Evolutionary conservation across 1,140 invertebrate species (phyloP).

Genomic region (Psilanteris sp.): DNA sequence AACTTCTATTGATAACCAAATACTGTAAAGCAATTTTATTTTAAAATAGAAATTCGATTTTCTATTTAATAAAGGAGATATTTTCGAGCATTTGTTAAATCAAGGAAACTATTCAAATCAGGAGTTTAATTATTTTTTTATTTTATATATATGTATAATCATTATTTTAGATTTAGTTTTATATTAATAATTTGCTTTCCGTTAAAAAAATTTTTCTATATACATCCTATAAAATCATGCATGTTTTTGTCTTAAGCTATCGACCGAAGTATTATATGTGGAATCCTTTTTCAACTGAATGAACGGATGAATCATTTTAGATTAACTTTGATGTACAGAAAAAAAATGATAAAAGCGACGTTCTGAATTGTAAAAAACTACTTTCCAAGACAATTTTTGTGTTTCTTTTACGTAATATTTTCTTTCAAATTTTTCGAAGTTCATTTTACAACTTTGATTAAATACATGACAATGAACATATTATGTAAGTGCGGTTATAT

Average conservation of each 20-base stretch:
- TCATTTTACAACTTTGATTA: slow-evolving; percentile 11
- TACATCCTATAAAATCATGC: too few species aligned
- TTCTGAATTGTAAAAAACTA: slow-evolving; percentile 10
- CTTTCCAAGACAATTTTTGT: slow-evolving; percentile 3
- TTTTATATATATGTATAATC: too few species aligned
- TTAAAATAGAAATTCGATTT: slow-evolving; percentile 31
- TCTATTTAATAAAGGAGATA: slow-evolving; percentile 11
- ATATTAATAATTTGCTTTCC: too few species aligned
- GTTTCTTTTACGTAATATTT: slow-evolving; percentile 1
- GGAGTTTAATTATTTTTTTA: too few species aligned
- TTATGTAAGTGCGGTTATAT: not conserved
- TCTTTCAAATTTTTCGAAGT: slow-evolving; percentile 1
- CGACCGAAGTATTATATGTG: slow-evolving; percentile 4
- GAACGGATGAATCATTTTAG: slow-evolving; percentile 18
- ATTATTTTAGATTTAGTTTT: too few species aligned
- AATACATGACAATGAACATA: slow-evolving; percentile 7
- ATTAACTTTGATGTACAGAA: slow-evolving; percentile 8
- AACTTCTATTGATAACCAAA: too few species aligned
- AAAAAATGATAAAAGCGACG: slow-evolving; percentile 14
- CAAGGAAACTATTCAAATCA: too few species aligned
- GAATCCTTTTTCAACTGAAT: slow-evolving; percentile 9
- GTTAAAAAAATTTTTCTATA: too few species aligned
- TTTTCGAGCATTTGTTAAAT: too few species aligned
- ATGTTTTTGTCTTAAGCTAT: too few species aligned
- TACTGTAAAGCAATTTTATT: too few species aligned